These are phyloP conservation scores for Fragum whitleyi DNA, from an alignment of 2,888 invertebrate genomes.

Conservation along the genomic window DNA sequence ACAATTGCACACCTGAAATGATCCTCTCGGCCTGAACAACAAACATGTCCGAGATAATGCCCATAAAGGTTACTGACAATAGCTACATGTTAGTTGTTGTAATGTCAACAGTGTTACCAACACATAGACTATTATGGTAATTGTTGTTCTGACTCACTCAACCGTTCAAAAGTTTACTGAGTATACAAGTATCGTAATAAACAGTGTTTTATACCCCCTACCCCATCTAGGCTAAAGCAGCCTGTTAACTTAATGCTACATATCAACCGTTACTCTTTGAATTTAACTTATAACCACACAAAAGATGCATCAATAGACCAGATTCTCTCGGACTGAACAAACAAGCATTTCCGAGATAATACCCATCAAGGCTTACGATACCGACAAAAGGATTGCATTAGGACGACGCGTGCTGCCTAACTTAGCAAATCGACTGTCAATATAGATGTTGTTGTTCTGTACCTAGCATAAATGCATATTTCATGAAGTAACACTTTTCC, in stretches of 20 bases:
- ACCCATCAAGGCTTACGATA: not conserved
- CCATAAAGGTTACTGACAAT: not conserved
- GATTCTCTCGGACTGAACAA: slow-evolving; percentile 1
- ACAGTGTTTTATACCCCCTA: no score
- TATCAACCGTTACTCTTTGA: no score
- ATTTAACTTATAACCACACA: not conserved
- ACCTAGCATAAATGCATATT: no score
- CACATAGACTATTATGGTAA: not conserved
- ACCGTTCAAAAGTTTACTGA: no score
- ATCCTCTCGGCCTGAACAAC: slow-evolving; percentile 1
- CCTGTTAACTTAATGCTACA: no score
- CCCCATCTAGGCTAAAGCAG: not conserved
- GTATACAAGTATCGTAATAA: no score
- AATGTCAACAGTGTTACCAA: not conserved
- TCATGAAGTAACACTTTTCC: no score
- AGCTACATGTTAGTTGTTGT: not conserved
- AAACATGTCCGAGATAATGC: no score
- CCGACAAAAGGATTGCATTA: not conserved
- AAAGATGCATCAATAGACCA: not conserved
- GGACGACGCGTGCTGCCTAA: not conserved
- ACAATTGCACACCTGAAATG: not conserved
- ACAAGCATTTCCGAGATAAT: slow-evolving; percentile 2
- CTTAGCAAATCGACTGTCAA: not conserved
- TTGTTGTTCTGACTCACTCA: not conserved
- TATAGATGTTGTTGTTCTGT: slow-evolving; percentile 5